Conservation (phyloP, 2,797 vertebrate species). For the Chromobotia macracanthus region DNA sequence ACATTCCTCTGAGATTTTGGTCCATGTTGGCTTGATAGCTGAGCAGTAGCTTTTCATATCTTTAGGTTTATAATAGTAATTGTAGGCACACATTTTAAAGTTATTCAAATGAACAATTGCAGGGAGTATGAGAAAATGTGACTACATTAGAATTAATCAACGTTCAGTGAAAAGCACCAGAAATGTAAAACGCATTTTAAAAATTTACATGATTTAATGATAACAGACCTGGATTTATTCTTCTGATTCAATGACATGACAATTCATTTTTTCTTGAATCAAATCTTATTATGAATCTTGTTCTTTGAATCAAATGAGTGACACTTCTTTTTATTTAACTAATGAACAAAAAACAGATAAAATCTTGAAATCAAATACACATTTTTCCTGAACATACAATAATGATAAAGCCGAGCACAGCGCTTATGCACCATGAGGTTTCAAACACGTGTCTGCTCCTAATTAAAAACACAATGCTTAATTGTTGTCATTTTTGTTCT, state of each 20-base stretch:
- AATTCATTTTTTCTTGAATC: neutral
- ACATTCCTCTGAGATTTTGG: neutral
- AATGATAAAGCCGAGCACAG: slow-evolving; percentile 6
- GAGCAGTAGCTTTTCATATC: neutral
- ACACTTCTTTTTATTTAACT: slow-evolving; percentile 8
- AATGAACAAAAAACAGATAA: slow-evolving; percentile 21
- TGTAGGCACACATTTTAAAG: neutral
- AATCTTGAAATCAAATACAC: slow-evolving; percentile 27
- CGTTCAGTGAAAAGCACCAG: neutral
- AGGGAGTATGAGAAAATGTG: neutral
- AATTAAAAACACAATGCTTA: slow-evolving; percentile 45
- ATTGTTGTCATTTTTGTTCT: slow-evolving; percentile 33
- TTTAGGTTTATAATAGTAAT: neutral
- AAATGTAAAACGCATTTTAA: slow-evolving; percentile 4
- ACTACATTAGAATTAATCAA: neutral
- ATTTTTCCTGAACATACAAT: slow-evolving; percentile 19
- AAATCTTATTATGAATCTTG: too few relatives aligned
- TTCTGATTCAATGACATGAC: slow-evolving; percentile 10
- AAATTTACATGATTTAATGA: slow-evolving; percentile 5
- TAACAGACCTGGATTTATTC: neutral
- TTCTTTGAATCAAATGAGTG: neutral
- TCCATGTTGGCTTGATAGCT: too few relatives aligned
- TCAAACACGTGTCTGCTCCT: slow-evolving; percentile 8
- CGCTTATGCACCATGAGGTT: slow-evolving; percentile 2
- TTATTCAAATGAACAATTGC: neutral